A percentile compares a stretch with the other conserved stretches of the same genome.
phyloP scores from a whole-genome alignment of 2,113 vertebrate species.

The Prunella himalayana region DNA sequence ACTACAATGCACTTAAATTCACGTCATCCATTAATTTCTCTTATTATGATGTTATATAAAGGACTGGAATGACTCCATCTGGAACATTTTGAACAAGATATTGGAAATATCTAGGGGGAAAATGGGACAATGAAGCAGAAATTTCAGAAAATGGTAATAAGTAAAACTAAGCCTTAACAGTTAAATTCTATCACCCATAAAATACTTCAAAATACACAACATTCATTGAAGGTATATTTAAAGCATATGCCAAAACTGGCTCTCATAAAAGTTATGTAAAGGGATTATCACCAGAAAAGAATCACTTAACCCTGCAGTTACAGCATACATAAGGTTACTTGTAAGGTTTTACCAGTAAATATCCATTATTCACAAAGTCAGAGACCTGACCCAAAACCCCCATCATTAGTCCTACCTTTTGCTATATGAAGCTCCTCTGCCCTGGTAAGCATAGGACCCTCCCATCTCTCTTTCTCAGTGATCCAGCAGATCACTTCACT shows the following conservation, averaged over 20 bases:
- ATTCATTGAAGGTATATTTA: not conserved
- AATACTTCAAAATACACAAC: not conserved
- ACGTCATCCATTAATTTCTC: not conserved
- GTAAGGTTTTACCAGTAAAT: not conserved
- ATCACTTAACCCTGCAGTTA: not conserved
- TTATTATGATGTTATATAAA: not conserved
- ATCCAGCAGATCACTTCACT: not conserved
- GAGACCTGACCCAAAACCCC: not conserved
- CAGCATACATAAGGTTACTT: not conserved
- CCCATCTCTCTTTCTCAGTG: not conserved
- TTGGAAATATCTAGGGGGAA: not conserved
- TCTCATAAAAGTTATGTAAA: not conserved
- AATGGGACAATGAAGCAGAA: not conserved
- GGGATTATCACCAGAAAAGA: not conserved
- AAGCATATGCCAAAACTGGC: not conserved
- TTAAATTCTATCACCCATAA: not conserved
- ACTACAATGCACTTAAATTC: not conserved
- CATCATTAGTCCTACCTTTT: not conserved
- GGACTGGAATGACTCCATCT: not conserved
- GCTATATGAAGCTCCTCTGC: not conserved
- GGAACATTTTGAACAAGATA: not conserved
- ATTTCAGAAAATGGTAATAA: not conserved
- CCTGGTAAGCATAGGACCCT: not conserved
- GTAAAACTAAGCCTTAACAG: not conserved
- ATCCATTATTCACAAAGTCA: not conserved